Conservation (phyloP, 92 coral and sea anemone species). For the Porites lobata region DNA sequence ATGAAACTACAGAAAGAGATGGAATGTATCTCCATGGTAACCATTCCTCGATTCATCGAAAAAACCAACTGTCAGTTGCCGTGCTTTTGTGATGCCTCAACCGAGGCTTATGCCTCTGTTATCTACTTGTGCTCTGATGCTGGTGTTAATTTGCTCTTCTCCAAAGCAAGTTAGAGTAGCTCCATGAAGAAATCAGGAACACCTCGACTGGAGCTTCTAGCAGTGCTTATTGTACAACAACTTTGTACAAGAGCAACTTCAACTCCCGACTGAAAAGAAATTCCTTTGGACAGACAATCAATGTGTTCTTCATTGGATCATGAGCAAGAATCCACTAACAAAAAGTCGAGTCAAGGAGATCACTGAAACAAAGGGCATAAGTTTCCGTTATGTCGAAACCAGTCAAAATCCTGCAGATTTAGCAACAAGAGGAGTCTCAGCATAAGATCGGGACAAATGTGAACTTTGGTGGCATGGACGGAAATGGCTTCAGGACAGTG, state of each 20-base stretch:
- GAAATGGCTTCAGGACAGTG: conserved; percentile 46
- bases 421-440: conserved; percentile 4
- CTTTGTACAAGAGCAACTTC: too few relatives aligned
- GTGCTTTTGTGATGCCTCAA: conserved; percentile 11
- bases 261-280: too few relatives aligned
- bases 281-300: too few relatives aligned
- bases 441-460: conserved; percentile 18
- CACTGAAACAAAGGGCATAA: too few relatives aligned
- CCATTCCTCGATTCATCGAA: conserved; percentile 13
- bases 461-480: conserved; percentile 40
- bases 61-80: conserved; percentile 1
- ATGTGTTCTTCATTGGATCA: too few relatives aligned
- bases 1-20: conserved; percentile 2
- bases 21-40: conserved; percentile 15
- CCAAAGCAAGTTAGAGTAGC: conserved; percentile 17
- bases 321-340: too few relatives aligned
- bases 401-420: too few relatives aligned
- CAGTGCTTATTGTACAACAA: conserved; percentile 8
- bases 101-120: conserved; percentile 30
- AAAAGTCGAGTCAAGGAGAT: too few relatives aligned
- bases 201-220: conserved; percentile 31
- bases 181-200: conserved; percentile 19
- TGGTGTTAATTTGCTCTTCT: conserved; percentile 24
- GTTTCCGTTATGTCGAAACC: too few relatives aligned
- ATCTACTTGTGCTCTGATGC: conserved; percentile 31